Evolutionary conservation across 2,797 vertebrate genomes (phyloP).

Genomic region (Rhinoraja longicauda): DNA sequence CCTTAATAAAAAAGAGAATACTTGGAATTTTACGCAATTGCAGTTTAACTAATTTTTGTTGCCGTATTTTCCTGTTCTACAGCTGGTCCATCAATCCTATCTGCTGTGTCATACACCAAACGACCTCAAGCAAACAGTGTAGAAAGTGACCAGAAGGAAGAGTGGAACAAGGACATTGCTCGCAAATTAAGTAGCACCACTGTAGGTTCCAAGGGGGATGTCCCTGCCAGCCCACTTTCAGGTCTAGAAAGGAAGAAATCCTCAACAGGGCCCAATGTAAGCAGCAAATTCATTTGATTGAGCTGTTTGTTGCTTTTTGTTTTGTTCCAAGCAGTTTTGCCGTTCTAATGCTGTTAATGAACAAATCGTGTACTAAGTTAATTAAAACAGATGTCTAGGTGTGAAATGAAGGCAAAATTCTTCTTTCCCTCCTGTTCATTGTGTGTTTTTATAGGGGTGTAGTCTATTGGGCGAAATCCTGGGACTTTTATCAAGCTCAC

Average conservation of each 20-base stretch:
- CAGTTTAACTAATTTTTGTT: neutral
- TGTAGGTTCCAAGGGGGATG: constrained; percentile 78
- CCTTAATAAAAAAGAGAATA: neutral
- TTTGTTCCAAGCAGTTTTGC: neutral
- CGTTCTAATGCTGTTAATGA: neutral
- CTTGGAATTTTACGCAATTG: neutral
- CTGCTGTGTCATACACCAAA: constrained; percentile 81
- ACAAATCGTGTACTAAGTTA: neutral
- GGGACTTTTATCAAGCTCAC: neutral
- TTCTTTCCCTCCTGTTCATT: neutral
- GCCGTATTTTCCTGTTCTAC: neutral
- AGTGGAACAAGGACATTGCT: constrained; percentile 76
- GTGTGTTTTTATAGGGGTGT: neutral
- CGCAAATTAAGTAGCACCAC: constrained; percentile 74
- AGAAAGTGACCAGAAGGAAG: constrained; percentile 84
- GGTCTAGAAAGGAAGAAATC: constrained; percentile 85
- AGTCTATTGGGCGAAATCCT: neutral
- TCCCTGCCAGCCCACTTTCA: constrained; percentile 78
- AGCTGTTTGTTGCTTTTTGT: neutral
- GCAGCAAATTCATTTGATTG: constrained; percentile 43
- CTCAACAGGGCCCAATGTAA: constrained; percentile 74
- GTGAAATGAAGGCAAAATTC: neutral
- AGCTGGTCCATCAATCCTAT: constrained; percentile 75
- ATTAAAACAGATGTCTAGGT: neutral
- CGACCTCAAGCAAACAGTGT: constrained; percentile 80